Evolutionary conservation across 2,113 vertebrate species (phyloP).

Genomic region (Tautogolabrus adspersus): DNA sequence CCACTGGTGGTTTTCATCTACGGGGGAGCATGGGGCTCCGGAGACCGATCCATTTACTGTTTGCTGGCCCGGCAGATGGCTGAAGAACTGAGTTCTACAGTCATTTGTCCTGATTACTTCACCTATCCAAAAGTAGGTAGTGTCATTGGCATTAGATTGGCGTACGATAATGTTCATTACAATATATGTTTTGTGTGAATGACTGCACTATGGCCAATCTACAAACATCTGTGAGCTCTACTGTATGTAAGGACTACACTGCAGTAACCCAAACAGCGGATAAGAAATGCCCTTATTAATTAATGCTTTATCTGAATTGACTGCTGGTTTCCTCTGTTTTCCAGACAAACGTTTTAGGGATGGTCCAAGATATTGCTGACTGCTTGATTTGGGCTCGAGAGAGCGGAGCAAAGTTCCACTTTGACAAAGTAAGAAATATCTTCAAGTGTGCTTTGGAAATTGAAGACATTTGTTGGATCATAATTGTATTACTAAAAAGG

Average conservation of each 20-base stretch:
- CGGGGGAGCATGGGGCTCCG: conserved; percentile 83
- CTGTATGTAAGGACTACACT: background rate
- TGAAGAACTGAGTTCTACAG: conserved; percentile 76
- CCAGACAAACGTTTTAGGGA: conserved; percentile 81
- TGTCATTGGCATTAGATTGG: too few species aligned
- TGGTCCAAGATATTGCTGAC: conserved; percentile 83
- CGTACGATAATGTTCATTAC: too few species aligned
- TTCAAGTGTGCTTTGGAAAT: background rate
- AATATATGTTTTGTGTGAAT: background rate
- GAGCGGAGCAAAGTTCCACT: conserved; percentile 71
- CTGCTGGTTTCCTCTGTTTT: conserved; percentile 18
- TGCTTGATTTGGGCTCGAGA: conserved; percentile 81
- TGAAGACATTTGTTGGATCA: background rate
- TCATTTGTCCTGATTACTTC: conserved; percentile 84
- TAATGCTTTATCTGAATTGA: conserved; percentile 12
- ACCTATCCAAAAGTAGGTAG: conserved; percentile 80
- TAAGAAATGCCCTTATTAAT: background rate
- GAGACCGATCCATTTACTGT: conserved; percentile 80
- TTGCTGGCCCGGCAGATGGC: conserved; percentile 81
- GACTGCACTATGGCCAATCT: background rate
- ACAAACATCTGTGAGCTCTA: background rate
- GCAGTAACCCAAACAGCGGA: fast-evolving
- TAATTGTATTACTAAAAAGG: background rate
- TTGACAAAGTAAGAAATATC: conserved; percentile 76
- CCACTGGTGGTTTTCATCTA: conserved; percentile 81